phyloP scores from a whole-genome alignment of 2,797 vertebrate genomes.

The Helarctos malayanus region DNA sequence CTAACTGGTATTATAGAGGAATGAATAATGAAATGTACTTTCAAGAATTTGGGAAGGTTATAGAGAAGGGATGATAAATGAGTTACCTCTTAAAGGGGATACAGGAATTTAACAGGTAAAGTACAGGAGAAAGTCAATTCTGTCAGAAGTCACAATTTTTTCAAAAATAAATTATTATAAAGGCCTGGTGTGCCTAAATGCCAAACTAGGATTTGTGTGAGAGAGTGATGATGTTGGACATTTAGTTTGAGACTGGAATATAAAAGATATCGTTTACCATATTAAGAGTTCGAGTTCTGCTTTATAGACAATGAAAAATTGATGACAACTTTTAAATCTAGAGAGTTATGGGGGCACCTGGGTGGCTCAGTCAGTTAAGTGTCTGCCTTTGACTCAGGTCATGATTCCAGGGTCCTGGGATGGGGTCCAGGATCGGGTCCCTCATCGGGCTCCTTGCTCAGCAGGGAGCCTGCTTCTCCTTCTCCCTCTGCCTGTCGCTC shows the following conservation, averaged over 20 bases:
- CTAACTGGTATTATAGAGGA: background rate
- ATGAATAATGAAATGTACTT: constrained; percentile 20
- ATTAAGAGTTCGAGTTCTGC: background rate
- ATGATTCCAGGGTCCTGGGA: background rate
- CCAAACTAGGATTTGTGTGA: background rate
- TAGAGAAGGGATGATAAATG: background rate
- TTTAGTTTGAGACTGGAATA: background rate
- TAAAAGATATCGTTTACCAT: background rate
- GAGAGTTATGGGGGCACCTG: background rate
- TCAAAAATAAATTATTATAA: constrained; percentile 1
- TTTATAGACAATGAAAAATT: constrained; percentile 18
- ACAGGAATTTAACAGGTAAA: constrained; percentile 23
- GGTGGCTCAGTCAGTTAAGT: background rate
- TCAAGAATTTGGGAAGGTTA: background rate
- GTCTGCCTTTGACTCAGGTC: background rate
- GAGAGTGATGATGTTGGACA: background rate
- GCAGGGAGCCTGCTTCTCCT: background rate
- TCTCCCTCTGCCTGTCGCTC: background rate
- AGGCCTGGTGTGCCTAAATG: background rate
- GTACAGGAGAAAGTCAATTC: background rate
- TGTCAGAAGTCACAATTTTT: constrained; percentile 17
- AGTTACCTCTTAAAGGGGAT: background rate
- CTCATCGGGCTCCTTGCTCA: background rate
- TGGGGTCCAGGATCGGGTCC: background rate
- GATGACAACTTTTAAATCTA: constrained; percentile 4